Conservation (phyloP, 35 echinoderm and acorn worm species). For the Heliocidaris erythrogramma region DNA sequence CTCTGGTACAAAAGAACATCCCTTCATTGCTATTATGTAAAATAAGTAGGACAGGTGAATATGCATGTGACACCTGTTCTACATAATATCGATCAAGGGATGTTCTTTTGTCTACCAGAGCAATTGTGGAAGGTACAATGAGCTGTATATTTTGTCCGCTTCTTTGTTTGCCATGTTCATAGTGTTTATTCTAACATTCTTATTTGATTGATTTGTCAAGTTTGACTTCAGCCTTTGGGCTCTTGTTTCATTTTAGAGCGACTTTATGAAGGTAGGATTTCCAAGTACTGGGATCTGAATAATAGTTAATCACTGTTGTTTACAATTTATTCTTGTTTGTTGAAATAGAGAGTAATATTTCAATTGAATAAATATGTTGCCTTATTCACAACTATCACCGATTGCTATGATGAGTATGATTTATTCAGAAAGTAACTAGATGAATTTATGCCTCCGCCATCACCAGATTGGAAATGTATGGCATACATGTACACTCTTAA, state of each 20-base stretch:
- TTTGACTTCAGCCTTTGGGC: not conserved
- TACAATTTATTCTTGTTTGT: not conserved
- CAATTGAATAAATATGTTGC: not conserved
- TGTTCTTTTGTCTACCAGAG: too few species aligned
- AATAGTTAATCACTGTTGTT: not conserved
- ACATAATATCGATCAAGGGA: too few species aligned
- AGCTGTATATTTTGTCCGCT: too few species aligned
- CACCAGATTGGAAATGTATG: too few species aligned
- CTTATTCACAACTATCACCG: not conserved
- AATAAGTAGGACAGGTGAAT: too few species aligned
- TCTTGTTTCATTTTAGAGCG: not conserved
- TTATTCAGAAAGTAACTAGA: not conserved
- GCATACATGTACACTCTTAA: too few species aligned
- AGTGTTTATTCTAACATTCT: not conserved
- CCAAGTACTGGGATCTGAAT: not conserved
- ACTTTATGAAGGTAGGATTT: not conserved
- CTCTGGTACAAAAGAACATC: too few species aligned
- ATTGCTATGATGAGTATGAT: not conserved
- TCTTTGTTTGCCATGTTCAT: too few species aligned
- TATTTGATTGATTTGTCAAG: not conserved
- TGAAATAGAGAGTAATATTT: not conserved
- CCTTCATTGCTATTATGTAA: too few species aligned
- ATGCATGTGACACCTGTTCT: too few species aligned
- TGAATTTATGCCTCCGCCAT: too few species aligned
- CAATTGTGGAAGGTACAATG: too few species aligned